These are phyloP conservation scores for Halichoerus grypus DNA, from an alignment of 2,113 vertebrate genomes.

Conservation along the genomic window DNA sequence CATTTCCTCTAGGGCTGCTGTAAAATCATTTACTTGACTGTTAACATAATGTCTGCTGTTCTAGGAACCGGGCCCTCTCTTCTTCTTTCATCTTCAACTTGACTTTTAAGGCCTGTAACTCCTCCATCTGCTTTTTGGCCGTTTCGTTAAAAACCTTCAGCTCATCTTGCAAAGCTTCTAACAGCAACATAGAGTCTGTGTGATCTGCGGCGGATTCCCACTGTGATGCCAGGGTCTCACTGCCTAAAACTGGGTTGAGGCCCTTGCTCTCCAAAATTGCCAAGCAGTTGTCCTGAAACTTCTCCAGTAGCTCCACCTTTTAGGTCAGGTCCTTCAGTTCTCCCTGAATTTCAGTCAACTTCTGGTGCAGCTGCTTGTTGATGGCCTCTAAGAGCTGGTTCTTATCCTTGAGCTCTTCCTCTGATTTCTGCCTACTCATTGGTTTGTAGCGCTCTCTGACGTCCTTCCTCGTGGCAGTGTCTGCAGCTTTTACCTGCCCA, in stretches of 20 bases:
- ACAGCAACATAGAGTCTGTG: conserved; percentile 80
- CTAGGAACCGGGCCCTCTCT: conserved; percentile 68
- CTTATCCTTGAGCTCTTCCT: conserved; percentile 86
- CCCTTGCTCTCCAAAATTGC: conserved; percentile 85
- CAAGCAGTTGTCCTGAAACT: conserved; percentile 86
- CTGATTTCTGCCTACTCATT: conserved; percentile 80
- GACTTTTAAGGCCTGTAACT: conserved; percentile 79
- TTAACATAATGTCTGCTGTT: conserved; percentile 80
- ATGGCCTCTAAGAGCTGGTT: conserved; percentile 85
- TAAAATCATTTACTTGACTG: conserved; percentile 73
- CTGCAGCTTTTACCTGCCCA: conserved; percentile 77
- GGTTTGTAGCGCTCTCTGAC: conserved; percentile 76
- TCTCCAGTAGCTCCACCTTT: conserved; percentile 84
- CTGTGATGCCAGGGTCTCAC: conserved; percentile 70
- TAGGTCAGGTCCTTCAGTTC: conserved; percentile 84
- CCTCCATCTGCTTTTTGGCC: conserved; percentile 82
- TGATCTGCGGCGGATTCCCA: conserved; percentile 53
- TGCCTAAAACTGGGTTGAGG: conserved; percentile 84
- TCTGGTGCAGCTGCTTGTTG: conserved; percentile 83
- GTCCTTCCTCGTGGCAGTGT: conserved; percentile 60
- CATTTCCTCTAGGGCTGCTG: conserved; percentile 66
- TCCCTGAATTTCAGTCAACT: conserved; percentile 81
- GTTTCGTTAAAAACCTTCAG: conserved; percentile 84
- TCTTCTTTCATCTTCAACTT: conserved; percentile 82
- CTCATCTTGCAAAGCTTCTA: conserved; percentile 83